A percentile compares a stretch with the other conserved stretches of the same genome.
Evolutionary conservation across 2,888 invertebrate species (phyloP).

Genomic region (Coronaproctus castanopsis): DNA sequence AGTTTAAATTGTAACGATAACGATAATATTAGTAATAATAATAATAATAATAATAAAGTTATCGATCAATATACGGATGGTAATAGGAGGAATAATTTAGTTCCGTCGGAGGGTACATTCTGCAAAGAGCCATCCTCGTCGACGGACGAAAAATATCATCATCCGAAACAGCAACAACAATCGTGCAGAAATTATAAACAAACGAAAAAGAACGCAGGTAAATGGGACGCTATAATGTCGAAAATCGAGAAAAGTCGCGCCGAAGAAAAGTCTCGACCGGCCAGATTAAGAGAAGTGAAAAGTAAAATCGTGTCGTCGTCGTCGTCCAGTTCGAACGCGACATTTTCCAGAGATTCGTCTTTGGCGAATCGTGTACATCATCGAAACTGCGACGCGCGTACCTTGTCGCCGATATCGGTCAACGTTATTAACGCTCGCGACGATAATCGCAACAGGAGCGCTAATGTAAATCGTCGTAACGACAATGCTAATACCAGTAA

Average conservation of each 20-base stretch:
- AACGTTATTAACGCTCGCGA: not conserved
- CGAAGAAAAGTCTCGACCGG: conserved; percentile 47
- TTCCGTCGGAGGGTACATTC: not conserved
- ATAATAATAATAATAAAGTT: not conserved
- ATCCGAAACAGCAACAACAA: not conserved
- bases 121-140: not conserved
- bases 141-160: not conserved
- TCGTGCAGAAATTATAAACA: not conserved
- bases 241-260: conserved; percentile 47
- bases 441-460: not conserved
- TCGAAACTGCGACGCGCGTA: conserved; percentile 3
- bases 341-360: not conserved
- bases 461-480: not conserved
- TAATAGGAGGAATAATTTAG: not conserved
- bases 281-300: conserved; percentile 60
- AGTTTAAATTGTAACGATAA: too few relatives aligned
- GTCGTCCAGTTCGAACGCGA: not conserved
- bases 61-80: not conserved
- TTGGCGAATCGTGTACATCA: not conserved
- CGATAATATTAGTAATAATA: not conserved
- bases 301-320: conserved; percentile 43
- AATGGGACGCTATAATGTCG: conserved; percentile 70
- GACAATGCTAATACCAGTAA: too few relatives aligned
- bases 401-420: conserved; percentile 6
- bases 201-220: conserved; percentile 35